A percentile compares a stretch with the other conserved stretches of the same genome.
Evolutionary conservation across 1,140 invertebrate species (phyloP).

Genomic region (Nasonia giraulti): DNA sequence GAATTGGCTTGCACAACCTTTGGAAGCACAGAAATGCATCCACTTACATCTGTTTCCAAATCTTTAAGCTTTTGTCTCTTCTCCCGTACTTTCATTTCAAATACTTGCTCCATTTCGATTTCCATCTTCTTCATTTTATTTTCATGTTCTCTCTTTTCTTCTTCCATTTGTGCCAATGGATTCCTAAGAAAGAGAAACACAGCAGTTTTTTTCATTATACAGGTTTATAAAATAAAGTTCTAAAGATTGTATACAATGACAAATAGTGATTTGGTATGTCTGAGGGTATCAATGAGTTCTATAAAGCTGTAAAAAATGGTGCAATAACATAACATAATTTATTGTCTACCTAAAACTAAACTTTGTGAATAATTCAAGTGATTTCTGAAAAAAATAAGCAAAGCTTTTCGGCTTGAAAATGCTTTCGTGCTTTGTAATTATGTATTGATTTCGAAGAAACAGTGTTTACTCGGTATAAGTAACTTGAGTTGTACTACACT

Average conservation of each 20-base stretch:
- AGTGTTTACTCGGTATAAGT: slow-evolving; percentile 14
- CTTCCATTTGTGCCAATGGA: slow-evolving; percentile 97
- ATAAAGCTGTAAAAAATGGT: slow-evolving; percentile 47
- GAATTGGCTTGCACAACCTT: neutral
- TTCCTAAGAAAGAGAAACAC: slow-evolving; percentile 81
- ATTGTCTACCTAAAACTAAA: slow-evolving; percentile 32
- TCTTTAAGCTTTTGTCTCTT: slow-evolving; percentile 96
- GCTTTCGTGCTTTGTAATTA: slow-evolving; percentile 38
- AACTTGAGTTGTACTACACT: slow-evolving; percentile 1
- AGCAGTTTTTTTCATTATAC: neutral
- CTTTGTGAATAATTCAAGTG: neutral
- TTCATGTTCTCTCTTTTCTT: slow-evolving; percentile 97
- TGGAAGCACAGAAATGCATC: too few relatives aligned
- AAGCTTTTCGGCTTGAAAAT: slow-evolving; percentile 32
- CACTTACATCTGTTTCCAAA: slow-evolving; percentile 88
- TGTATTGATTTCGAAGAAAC: neutral
- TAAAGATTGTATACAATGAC: slow-evolving; percentile 14
- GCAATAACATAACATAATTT: slow-evolving; percentile 34
- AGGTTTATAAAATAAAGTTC: neutral
- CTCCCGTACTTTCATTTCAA: slow-evolving; percentile 90
- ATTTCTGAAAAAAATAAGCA: slow-evolving; percentile 40
- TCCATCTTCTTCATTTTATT: slow-evolving; percentile 98
- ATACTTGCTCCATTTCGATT: slow-evolving; percentile 95
- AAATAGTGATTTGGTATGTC: slow-evolving; percentile 16
- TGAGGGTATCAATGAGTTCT: slow-evolving; percentile 22